Evolutionary conservation across 2,113 vertebrate species (phyloP).

Genomic region (Nyctibius bracteatus): DNA sequence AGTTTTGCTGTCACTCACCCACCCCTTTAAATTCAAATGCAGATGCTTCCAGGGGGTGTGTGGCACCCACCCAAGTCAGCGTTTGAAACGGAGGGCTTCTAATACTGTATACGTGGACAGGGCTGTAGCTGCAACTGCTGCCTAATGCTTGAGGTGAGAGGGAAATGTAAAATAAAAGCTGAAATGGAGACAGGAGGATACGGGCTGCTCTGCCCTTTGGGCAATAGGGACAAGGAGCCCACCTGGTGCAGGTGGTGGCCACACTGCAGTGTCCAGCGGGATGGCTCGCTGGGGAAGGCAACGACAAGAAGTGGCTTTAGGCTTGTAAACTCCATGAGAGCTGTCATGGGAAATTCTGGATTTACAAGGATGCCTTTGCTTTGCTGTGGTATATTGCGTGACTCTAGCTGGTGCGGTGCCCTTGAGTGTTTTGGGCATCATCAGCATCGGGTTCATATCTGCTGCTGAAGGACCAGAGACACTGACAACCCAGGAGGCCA

Average conservation of each 20-base stretch:
- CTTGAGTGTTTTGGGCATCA: neutral
- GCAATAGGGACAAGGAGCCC: neutral
- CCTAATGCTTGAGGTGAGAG: neutral
- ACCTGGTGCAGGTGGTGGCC: neutral
- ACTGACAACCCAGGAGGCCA: neutral
- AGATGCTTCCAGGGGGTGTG: constrained; percentile 72
- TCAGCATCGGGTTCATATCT: rapidly evolving
- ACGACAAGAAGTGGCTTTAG: neutral
- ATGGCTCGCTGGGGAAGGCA: neutral
- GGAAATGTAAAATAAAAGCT: neutral
- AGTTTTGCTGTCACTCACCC: constrained; percentile 79
- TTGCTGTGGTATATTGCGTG: rapidly evolving
- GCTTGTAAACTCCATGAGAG: neutral
- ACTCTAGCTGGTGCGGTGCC: rapidly evolving
- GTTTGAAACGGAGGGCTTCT: constrained; percentile 57
- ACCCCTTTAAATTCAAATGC: constrained; percentile 81
- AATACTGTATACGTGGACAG: constrained; percentile 24
- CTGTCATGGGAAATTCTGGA: neutral
- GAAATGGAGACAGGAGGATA: neutral
- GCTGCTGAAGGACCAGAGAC: neutral
- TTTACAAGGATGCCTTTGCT: neutral
- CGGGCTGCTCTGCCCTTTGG: neutral
- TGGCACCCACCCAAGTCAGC: constrained; percentile 67
- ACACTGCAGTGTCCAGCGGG: neutral
- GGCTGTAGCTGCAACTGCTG: constrained; percentile 5